Conservation (phyloP, 2,113 vertebrate species). For the Ophthalmolycus amberensis region DNA sequence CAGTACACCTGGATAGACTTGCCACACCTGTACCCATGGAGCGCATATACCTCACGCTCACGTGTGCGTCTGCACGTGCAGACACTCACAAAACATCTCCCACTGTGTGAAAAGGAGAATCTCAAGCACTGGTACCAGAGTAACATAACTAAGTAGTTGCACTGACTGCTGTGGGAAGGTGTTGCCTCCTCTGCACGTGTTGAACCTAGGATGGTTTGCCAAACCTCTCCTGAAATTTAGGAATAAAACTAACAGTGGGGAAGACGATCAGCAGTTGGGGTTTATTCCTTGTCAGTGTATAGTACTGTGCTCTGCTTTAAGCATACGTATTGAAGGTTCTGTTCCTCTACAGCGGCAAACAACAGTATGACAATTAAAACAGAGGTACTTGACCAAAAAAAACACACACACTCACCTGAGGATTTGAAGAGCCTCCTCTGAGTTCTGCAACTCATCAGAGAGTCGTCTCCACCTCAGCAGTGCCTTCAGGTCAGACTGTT, state of each 20-base stretch:
- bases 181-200: neutral
- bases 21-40: conserved; percentile 75
- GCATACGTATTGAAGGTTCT: neutral
- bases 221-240: neutral
- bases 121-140: neutral
- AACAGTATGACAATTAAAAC: neutral
- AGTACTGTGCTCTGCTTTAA: neutral
- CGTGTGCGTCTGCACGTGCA: conserved; percentile 34
- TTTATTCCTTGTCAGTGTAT: neutral
- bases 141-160: neutral
- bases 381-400: neutral
- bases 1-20: conserved; percentile 60
- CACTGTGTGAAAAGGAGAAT: neutral
- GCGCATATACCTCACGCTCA: conserved; percentile 50
- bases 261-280: neutral
- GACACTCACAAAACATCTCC: conserved; percentile 17
- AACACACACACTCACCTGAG: conserved; percentile 86
- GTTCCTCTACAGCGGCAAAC: neutral
- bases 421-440: conserved; percentile 91
- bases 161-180: neutral
- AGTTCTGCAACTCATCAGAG: conserved; percentile 91
- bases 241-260: neutral
- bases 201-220: neutral
- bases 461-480: conserved; percentile 90
- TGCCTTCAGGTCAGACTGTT: conserved; percentile 88